These are phyloP conservation scores for Brachyptera putata DNA, from an alignment of 2,888 invertebrate genomes.

Conservation along the genomic window DNA sequence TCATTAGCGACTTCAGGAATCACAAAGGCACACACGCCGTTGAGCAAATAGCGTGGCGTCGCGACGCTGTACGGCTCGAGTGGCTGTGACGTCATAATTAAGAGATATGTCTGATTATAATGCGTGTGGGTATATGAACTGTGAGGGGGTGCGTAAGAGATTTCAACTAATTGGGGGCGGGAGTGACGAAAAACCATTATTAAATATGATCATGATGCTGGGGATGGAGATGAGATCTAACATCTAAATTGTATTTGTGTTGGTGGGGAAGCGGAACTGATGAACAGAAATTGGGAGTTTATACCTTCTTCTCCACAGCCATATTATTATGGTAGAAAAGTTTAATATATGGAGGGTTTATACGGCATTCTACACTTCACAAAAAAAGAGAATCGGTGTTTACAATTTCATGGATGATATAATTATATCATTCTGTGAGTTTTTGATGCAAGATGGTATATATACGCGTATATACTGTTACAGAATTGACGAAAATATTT, in stretches of 20 bases:
- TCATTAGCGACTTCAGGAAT: constrained; percentile 24
- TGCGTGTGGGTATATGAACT: neutral
- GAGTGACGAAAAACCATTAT: constrained; percentile 4
- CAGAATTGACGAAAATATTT: no score
- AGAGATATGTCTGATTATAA: constrained; percentile 2
- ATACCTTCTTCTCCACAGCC: no score
- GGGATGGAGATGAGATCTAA: neutral
- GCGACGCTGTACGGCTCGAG: constrained; percentile 10
- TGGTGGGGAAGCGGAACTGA: neutral
- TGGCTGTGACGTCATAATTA: constrained; percentile 29
- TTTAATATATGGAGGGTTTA: no score
- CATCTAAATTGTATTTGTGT: no score
- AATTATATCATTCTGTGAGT: no score
- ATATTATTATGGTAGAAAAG: no score
- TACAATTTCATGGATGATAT: no score
- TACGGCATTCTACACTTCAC: no score
- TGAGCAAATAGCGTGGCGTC: constrained; percentile 20
- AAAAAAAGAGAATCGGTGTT: no score
- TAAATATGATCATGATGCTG: constrained; percentile 3
- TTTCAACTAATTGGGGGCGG: constrained; percentile 12
- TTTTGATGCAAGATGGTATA: no score
- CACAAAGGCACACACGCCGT: constrained; percentile 24
- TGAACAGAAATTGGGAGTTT: no score
- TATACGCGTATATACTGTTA: no score
- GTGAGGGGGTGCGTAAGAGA: neutral